Base-by-base conservation (phyloP, 2,797 vertebrate genomes). In the Chelon auratus region DNA sequence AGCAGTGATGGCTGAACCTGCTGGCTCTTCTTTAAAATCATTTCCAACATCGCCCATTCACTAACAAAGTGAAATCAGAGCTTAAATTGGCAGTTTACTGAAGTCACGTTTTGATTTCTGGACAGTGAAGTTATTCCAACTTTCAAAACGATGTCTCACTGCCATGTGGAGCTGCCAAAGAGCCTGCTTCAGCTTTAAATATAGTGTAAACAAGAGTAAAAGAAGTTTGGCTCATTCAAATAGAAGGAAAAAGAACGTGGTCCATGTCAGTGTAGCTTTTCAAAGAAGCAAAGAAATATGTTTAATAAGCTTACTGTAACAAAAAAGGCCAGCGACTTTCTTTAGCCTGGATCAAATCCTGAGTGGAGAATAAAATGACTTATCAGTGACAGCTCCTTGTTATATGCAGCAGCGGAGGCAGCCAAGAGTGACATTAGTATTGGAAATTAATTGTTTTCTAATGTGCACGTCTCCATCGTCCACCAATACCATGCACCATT, bases 371-470 rank as follows among this genome's bases (percentile, higher is more conserved):
- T 87, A 80, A 91, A 92, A 94, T 93, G 88, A 89, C 86, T 93
- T 88, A 91, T 92, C 92, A 91, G 80, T 89, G 93, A 91, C 91
- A 90, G 90, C 84, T 87, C 81, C 90, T 93, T 92, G 92, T 92
- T 94, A 92, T 86, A 90, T 77, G 78, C 75, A 68, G 78, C 68
- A 66, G 81, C 80, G 63, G 82, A 92, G 54, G 86, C 89, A 91
- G 87, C 86, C 87, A 87, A 91, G 91, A 92, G 92, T 90, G 91
- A 89, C 85, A 83, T 88, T 86, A 85, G 91, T 92, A 93, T 93
- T 93, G 93, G 81, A 92, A 94, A 93, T 94, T 94, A 93, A 95
- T 94, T 92, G 93, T 91, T 93, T 93, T 92, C 93, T 95, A 94
- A 95, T 94, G 92, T 86, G 87, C 85, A 89, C 60, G 77, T 92